These are phyloP conservation scores for Heliconius eleuchia DNA, from an alignment of 1,140 invertebrate species.

Conservation along the genomic window DNA sequence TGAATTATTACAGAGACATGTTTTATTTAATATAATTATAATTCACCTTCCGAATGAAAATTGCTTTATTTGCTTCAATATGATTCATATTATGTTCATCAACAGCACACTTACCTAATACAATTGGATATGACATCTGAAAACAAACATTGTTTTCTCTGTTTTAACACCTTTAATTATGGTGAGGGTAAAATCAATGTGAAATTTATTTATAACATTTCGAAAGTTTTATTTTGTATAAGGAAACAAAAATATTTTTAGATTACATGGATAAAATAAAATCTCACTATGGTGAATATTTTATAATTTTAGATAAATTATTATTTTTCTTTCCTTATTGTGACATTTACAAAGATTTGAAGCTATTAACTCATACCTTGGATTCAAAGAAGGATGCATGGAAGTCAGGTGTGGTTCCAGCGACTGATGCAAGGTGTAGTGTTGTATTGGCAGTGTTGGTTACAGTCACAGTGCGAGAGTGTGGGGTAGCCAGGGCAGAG, in stretches of 20 bases:
- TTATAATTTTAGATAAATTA: no score
- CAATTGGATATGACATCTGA: slow-evolving; percentile 29
- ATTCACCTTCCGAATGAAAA: no score
- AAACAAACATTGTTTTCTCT: slow-evolving; percentile 30
- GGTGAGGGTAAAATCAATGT: background rate
- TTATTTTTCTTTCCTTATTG: background rate
- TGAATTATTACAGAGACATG: no score
- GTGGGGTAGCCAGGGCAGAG: slow-evolving; percentile 56
- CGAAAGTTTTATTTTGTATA: no score
- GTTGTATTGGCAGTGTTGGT: slow-evolving; percentile 70
- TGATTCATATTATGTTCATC: background rate
- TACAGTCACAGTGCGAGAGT: slow-evolving; percentile 60
- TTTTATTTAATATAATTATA: no score
- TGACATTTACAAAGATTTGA: background rate
- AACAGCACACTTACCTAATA: slow-evolving; percentile 32
- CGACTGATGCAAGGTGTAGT: slow-evolving; percentile 70
- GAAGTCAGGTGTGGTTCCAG: slow-evolving; percentile 72
- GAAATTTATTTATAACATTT: background rate
- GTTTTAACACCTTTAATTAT: slow-evolving; percentile 19
- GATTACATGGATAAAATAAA: no score
- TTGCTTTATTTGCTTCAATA: no score
- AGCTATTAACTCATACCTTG: slow-evolving; percentile 49
- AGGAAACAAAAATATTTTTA: no score
- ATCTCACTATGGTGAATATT: no score
- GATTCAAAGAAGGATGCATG: slow-evolving; percentile 75